Percentiles rank a stretch among this genome's conserved stretches.
These are phyloP conservation scores for Sphinx pinastri DNA, from an alignment of 2,888 invertebrate genomes.

Conservation along the genomic window DNA sequence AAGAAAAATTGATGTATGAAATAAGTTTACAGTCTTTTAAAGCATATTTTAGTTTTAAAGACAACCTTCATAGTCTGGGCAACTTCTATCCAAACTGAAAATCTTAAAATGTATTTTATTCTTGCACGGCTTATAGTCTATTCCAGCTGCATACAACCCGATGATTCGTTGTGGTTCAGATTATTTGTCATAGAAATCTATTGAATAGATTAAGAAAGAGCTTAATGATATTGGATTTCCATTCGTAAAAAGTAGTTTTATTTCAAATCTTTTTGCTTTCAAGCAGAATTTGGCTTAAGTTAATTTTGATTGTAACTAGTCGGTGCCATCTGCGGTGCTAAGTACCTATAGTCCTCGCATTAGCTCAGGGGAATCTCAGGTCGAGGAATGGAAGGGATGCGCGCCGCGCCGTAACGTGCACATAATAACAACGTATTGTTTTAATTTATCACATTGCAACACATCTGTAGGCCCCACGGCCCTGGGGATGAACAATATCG, in stretches of 20 bases:
- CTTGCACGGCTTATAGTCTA: neutral
- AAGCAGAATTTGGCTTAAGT: constrained; percentile 9
- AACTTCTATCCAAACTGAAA: neutral
- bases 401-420: too few species aligned
- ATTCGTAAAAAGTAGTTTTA: constrained; percentile 25
- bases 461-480: too few species aligned
- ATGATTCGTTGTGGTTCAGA: constrained; percentile 32
- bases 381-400: too few species aligned
- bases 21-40: neutral
- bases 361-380: too few species aligned
- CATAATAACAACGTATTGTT: too few species aligned
- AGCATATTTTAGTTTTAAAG: neutral
- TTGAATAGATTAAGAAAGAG: constrained; percentile 31
- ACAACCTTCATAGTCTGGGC: neutral
- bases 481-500: too few species aligned
- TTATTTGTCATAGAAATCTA: constrained; percentile 28
- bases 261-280: neutral
- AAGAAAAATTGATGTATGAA: neutral
- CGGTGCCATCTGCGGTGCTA: neutral
- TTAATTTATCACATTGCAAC: neutral
- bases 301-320: constrained; percentile 6
- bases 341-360: neutral
- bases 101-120: neutral
- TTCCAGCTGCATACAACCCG: neutral
- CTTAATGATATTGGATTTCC: constrained; percentile 38